phyloP scores from a whole-genome alignment of 2,113 vertebrate species.

The human region DNA sequence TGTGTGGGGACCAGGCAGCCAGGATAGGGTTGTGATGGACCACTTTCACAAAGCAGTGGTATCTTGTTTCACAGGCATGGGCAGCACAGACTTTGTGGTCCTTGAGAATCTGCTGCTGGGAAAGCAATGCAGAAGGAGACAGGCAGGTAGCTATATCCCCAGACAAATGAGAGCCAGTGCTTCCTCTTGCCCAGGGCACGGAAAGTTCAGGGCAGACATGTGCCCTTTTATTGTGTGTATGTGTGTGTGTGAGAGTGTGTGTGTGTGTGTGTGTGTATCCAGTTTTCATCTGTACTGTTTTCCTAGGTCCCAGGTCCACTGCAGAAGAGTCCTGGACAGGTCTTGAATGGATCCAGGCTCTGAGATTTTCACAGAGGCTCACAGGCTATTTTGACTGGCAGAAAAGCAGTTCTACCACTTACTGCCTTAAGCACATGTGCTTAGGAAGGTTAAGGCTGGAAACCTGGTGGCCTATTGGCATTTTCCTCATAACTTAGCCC shows the following conservation, averaged over 20 bases:
- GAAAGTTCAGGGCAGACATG: rapidly evolving
- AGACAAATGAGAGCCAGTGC: rapidly evolving
- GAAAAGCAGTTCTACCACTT: rapidly evolving
- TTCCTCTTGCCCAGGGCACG: background rate
- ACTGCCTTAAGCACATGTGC: background rate
- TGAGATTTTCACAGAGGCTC: background rate
- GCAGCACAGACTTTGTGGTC: background rate
- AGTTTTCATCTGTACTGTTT: background rate
- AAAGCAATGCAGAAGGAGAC: background rate
- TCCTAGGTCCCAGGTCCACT: too few relatives aligned
- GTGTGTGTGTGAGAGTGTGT: background rate
- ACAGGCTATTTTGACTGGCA: background rate
- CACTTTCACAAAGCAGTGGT: background rate
- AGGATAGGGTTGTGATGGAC: background rate
- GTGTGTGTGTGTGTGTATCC: too few relatives aligned
- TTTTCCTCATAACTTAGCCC: rapidly evolving
- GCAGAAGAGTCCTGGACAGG: too few relatives aligned
- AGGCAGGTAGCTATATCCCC: background rate
- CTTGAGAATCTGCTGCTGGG: background rate
- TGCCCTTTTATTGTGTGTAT: background rate
- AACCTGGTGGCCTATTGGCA: background rate
- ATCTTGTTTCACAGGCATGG: background rate
- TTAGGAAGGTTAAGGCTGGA: background rate
- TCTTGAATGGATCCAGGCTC: background rate
- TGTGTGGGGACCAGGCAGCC: too few relatives aligned